Percentiles rank a stretch among this genome's conserved stretches.
phyloP scores from a whole-genome alignment of 2,888 invertebrate species.

The Eurytoma californica region DNA sequence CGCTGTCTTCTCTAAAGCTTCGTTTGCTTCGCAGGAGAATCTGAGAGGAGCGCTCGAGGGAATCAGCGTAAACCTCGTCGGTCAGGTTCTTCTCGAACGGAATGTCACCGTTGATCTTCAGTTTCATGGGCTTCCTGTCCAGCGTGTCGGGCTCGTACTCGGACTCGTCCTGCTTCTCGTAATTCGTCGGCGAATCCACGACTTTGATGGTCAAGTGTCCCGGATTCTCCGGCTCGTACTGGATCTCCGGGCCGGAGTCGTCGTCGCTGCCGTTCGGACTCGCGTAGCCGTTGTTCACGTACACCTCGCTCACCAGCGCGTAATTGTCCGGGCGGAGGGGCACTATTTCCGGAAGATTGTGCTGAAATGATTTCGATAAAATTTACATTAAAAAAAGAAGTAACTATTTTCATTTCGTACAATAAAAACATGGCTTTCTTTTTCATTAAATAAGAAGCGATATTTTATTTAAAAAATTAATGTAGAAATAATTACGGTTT shows the following conservation, averaged over 20 bases:
- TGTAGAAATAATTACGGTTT: no score
- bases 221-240: constrained; percentile 81
- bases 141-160: constrained; percentile 91
- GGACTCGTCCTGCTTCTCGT: constrained; percentile 85
- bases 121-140: constrained; percentile 84
- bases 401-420: no score
- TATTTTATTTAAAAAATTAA: no score
- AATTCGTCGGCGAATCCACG: constrained; percentile 87
- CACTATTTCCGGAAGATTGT: constrained; percentile 76
- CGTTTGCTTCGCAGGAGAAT: constrained; percentile 83
- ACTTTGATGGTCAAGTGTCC: constrained; percentile 91
- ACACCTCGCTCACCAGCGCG: constrained; percentile 86
- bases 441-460: no score
- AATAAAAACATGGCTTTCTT: no score
- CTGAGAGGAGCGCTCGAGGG: constrained; percentile 78
- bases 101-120: constrained; percentile 72
- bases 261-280: constrained; percentile 76
- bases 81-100: constrained; percentile 71
- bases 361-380: constrained; percentile 38
- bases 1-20: constrained; percentile 80
- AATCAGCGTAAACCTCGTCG: constrained; percentile 76
- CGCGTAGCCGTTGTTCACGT: constrained; percentile 84
- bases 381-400: no score
- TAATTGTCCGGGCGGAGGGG: constrained; percentile 77
- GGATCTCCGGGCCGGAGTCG: constrained; percentile 77